Evolutionary conservation across 2,797 vertebrate species (phyloP).

Genomic region (Acanthurus lineatus): DNA sequence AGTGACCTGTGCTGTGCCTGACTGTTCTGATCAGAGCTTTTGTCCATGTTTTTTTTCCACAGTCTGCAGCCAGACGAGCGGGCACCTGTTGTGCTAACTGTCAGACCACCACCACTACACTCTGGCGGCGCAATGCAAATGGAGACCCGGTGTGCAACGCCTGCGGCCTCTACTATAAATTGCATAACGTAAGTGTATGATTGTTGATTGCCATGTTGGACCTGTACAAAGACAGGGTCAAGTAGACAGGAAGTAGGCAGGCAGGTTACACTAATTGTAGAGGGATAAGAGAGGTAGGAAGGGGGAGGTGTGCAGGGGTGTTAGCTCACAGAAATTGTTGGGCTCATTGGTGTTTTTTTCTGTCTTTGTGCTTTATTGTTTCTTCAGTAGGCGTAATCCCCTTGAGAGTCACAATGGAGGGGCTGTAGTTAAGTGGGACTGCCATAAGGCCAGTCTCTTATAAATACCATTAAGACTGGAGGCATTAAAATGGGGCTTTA

Average conservation of each 20-base stretch:
- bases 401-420: slow-evolving; percentile 77
- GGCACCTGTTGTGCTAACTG: slow-evolving; percentile 99
- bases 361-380: slow-evolving; percentile 79
- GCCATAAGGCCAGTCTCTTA: slow-evolving; percentile 53
- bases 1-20: not conserved
- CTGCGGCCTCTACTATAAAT: slow-evolving; percentile 98
- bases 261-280: slow-evolving; percentile 67
- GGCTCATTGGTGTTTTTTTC: slow-evolving; percentile 70
- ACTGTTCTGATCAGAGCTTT: slow-evolving; percentile 12
- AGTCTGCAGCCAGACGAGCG: slow-evolving; percentile 97
- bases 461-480: slow-evolving; percentile 57
- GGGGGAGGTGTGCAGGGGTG: slow-evolving; percentile 24
- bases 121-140: slow-evolving; percentile 97
- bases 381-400: slow-evolving; percentile 76
- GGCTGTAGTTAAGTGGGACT: slow-evolving; percentile 73
- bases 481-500: slow-evolving; percentile 26
- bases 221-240: slow-evolving; percentile 38
- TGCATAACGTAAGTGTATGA: slow-evolving; percentile 94
- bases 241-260: slow-evolving; percentile 56
- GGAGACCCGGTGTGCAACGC: slow-evolving; percentile 99
- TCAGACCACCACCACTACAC: slow-evolving; percentile 97
- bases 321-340: slow-evolving; percentile 61
- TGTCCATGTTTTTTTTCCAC: slow-evolving; percentile 58
- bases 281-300: slow-evolving; percentile 47
- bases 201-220: slow-evolving; percentile 6